phyloP scores from a whole-genome alignment of 2,888 invertebrate species.

The Celastrina argiolus region DNA sequence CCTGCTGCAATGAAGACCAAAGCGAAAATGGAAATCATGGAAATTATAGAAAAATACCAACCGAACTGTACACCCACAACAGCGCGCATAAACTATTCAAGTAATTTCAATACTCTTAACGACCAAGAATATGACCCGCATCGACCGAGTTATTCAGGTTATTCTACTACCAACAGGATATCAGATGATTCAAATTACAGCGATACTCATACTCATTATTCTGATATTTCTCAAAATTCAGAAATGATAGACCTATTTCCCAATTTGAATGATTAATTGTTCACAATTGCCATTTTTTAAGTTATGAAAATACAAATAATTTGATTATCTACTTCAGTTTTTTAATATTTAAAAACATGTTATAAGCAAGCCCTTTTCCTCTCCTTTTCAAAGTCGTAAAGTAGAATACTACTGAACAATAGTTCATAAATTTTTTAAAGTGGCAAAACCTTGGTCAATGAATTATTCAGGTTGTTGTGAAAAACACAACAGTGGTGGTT shows the following conservation, averaged over 20 bases:
- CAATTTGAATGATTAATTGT: conserved; percentile 8
- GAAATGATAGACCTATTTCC: conserved; percentile 1
- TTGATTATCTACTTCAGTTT: conserved; percentile 33
- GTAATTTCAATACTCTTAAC: conserved; percentile 5
- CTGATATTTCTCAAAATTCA: conserved; percentile 8
- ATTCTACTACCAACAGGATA: conserved; percentile 31
- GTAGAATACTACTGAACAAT: neutral
- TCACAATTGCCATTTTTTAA: conserved; percentile 21
- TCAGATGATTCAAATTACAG: conserved; percentile 27
- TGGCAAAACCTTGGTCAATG: conserved; percentile 12
- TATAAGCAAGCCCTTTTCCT: too few relatives aligned
- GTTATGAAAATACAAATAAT: conserved; percentile 32
- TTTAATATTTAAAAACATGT: too few relatives aligned
- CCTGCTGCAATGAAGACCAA: conserved; percentile 5
- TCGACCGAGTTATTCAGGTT: too few relatives aligned
- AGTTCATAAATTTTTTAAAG: conserved; percentile 9
- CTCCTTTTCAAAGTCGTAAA: too few relatives aligned
- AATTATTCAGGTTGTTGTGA: conserved; percentile 31
- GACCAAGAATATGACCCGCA: conserved; percentile 13
- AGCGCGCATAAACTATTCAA: conserved; percentile 1
- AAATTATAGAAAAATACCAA: conserved; percentile 1
- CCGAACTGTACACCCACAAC: neutral
- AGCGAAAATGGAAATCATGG: conserved; percentile 5
- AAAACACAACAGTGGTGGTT: conserved; percentile 7
- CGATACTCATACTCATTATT: conserved; percentile 9